Percentiles rank a stretch among this genome's conserved stretches.
phyloP scores from a whole-genome alignment of 2,888 invertebrate genomes.

The Drosophila neonasuta region DNA sequence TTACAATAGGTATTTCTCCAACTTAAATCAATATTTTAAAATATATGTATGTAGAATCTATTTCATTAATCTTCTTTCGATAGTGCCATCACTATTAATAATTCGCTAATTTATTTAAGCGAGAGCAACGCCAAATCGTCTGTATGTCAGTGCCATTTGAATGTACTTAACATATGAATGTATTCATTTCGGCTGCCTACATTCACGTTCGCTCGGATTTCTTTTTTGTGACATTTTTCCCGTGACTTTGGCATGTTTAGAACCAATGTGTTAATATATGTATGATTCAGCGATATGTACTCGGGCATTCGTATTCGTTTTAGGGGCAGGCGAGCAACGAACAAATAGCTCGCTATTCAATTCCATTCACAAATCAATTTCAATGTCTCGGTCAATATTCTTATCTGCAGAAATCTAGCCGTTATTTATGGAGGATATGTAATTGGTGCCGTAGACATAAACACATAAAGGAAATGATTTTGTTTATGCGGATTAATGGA shows the following conservation, averaged over 20 bases:
- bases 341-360: neutral
- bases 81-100: constrained; percentile 27
- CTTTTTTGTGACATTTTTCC: constrained; percentile 48
- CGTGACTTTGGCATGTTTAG: constrained; percentile 47
- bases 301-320: neutral
- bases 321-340: neutral
- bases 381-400: constrained; percentile 39
- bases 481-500: constrained; percentile 2
- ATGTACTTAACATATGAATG: constrained; percentile 23
- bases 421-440: constrained; percentile 9
- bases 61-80: constrained; percentile 2
- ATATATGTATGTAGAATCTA: neutral
- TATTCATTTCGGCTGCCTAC: constrained; percentile 4
- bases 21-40: too few species aligned
- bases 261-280: constrained; percentile 30
- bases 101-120: constrained; percentile 34
- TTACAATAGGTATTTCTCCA: too few species aligned
- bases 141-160: constrained; percentile 3
- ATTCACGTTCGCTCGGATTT: constrained; percentile 37
- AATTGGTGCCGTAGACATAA: constrained; percentile 2
- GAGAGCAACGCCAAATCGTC: constrained; percentile 18
- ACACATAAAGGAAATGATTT: constrained; percentile 12
- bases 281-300: constrained; percentile 29
- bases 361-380: constrained; percentile 36
- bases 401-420: neutral